A percentile compares a stretch with the other conserved stretches of the same genome.
Conservation (phyloP, 2,113 vertebrate genomes). For the Albula glossodonta region DNA sequence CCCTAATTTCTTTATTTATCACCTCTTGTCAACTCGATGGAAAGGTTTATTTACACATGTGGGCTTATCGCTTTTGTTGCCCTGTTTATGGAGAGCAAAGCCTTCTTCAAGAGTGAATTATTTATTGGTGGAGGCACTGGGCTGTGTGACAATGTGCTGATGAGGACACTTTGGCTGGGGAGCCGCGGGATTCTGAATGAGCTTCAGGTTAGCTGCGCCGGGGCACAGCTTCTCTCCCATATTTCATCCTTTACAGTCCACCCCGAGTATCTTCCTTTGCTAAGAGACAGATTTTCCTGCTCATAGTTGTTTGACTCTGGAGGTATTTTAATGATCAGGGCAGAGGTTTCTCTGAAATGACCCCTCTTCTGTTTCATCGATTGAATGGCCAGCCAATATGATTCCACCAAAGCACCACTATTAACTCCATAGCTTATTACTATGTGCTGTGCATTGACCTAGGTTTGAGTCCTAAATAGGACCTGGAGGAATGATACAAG, state of each 20-base stretch:
- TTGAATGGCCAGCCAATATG: not conserved
- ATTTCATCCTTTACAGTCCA: slow-evolving; percentile 42
- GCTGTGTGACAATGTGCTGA: slow-evolving; percentile 74
- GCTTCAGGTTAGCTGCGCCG: slow-evolving; percentile 59
- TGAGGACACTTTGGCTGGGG: slow-evolving; percentile 63
- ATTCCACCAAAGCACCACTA: not conserved
- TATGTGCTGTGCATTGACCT: slow-evolving; percentile 53
- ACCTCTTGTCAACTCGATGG: slow-evolving; percentile 26
- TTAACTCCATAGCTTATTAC: not conserved
- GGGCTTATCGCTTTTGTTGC: slow-evolving; percentile 51
- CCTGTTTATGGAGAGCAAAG: slow-evolving; percentile 47
- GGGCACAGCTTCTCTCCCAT: slow-evolving; percentile 46
- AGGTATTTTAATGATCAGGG: not conserved
- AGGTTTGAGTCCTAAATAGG: slow-evolving; percentile 58
- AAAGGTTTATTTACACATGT: slow-evolving; percentile 40
- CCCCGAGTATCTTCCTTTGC: slow-evolving; percentile 40
- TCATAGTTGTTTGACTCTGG: slow-evolving; percentile 25
- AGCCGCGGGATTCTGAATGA: slow-evolving; percentile 61
- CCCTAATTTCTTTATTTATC: slow-evolving; percentile 45
- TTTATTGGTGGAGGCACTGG: slow-evolving; percentile 68
- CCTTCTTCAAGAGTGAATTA: slow-evolving; percentile 60
- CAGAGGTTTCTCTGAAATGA: not conserved
- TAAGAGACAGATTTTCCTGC: slow-evolving; percentile 27
- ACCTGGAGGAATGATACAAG: slow-evolving; percentile 62
- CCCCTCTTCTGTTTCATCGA: not conserved